These are phyloP conservation scores for Chaitophorus viminalis DNA, from an alignment of 2,888 invertebrate species.

Conservation along the genomic window DNA sequence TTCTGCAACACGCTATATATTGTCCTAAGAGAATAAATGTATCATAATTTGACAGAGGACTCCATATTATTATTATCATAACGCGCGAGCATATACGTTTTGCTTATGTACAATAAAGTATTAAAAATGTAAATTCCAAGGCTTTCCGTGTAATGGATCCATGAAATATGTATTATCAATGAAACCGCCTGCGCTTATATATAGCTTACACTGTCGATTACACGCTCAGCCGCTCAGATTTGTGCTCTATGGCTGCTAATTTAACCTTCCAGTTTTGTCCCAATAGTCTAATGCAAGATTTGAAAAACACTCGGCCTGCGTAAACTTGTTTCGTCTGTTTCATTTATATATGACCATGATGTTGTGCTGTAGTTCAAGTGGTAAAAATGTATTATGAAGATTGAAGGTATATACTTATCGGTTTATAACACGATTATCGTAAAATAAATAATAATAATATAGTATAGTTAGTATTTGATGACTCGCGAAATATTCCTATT, in stretches of 20 bases:
- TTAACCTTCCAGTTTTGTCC: slow-evolving; percentile 32
- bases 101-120: not conserved
- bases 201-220: slow-evolving; percentile 14
- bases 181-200: not conserved
- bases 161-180: slow-evolving; percentile 50
- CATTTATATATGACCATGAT: not conserved
- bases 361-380: not conserved
- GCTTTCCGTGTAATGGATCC: slow-evolving; percentile 35
- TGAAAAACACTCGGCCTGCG: not conserved
- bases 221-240: slow-evolving; percentile 15
- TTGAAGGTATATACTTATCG: not conserved
- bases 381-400: not conserved
- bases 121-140: slow-evolving; percentile 36
- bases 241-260: not conserved
- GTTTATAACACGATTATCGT: not conserved
- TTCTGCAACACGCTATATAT: not conserved
- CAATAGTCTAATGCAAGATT: not conserved
- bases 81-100: not conserved
- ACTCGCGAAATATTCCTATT: not conserved
- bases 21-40: slow-evolving; percentile 12
- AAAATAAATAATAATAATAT: not conserved
- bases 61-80: not conserved
- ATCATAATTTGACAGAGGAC: not conserved
- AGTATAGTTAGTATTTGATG: not conserved
- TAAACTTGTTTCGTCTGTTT: not conserved